Base-by-base conservation (phyloP, 2,797 vertebrate genomes). In the Rhabdomys pumilio region DNA sequence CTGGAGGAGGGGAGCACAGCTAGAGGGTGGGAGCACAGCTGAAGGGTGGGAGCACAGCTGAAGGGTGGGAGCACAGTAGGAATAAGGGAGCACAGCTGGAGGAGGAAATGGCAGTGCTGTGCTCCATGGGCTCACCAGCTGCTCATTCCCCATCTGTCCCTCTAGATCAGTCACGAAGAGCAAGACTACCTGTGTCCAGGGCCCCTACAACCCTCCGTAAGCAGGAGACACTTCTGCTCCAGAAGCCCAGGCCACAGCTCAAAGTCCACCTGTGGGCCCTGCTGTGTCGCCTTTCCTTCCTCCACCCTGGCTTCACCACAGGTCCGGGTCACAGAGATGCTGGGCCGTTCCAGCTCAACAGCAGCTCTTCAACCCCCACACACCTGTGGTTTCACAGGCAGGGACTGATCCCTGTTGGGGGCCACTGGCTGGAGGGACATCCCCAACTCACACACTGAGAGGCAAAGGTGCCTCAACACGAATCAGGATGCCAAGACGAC, bases 1-100 rank as follows among this genome's bases (percentile, higher is more conserved):
- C 10, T 5, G 22, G 29, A 17, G 26, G 26, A 1, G 1, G 24
- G 13, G 75, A 50, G 75, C 75, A 47, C 44, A 9, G 13, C 1
- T 0, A 6, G 13, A 53, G 3, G 5, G 0, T 0, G 14, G 15
- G 14, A 53, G 15, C 47, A 24, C 20, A 38, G 11, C 0, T 0
- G 6, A 12, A 59, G 6, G 6, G 0, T 11, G 20, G 72, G 34
- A 53, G 13, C 44, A 76, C 24, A 31, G 34, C 0, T 0, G 19
- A 44, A 76, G 76, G 76, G 8, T 1, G 19, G 31, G 29, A 53
- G 15, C 47, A 26, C 55, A 59, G 20, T 0, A 0, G 12, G 11
- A 57, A 38, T 38, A 38, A 38, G 19, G 55, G 53, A n/a, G 12
- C 57, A 59, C 55, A 82, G 67, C 63, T 14, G 1, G 1, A 41